Conservation (phyloP, 2,113 vertebrate species). For the Merops nubicus region DNA sequence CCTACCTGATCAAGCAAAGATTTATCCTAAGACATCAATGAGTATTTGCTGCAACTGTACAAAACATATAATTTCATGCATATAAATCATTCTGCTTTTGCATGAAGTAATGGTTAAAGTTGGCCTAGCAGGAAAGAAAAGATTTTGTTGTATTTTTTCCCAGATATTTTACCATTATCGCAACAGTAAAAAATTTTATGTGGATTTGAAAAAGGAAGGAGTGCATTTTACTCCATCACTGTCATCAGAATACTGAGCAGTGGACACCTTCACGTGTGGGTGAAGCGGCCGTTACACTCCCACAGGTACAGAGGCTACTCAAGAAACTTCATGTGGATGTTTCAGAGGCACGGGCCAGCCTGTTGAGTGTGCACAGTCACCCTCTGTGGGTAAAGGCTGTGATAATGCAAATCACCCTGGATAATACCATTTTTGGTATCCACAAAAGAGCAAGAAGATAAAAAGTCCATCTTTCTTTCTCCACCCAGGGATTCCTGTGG, state of each 20-base stretch:
- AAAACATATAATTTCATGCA: neutral
- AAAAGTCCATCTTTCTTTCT: neutral
- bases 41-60: neutral
- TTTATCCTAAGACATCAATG: neutral
- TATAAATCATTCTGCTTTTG: neutral
- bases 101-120: neutral
- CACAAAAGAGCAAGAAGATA: neutral
- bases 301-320: neutral
- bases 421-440: neutral
- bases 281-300: neutral
- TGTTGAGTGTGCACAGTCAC: neutral
- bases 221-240: neutral
- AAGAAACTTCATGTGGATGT: neutral
- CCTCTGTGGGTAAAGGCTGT: neutral
- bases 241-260: neutral
- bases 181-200: neutral
- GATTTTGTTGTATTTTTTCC: neutral
- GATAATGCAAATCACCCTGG: neutral
- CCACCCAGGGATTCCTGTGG: neutral
- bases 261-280: neutral
- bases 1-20: neutral
- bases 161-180: neutral
- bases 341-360: neutral
- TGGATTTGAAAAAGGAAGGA: neutral
- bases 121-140: neutral